Conservation (phyloP, 92 coral and sea anemone genomes). For the Palythoa grandiflora region DNA sequence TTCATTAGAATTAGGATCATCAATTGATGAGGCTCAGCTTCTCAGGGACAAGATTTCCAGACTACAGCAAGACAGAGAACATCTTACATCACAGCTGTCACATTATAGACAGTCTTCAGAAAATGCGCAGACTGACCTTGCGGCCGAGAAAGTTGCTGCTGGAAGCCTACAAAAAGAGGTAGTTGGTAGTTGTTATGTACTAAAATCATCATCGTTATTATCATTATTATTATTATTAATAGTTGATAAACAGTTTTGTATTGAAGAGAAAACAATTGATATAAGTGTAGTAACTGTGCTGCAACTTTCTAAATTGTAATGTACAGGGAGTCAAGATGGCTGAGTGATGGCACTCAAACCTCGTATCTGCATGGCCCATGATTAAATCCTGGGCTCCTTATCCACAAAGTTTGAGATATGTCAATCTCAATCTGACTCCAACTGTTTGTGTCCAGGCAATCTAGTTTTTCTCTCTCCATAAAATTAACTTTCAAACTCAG, state of each 20-base stretch:
- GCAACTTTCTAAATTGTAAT: neutral
- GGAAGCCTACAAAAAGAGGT: conserved; percentile 91
- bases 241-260: too few species aligned
- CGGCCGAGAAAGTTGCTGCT: conserved; percentile 94
- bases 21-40: conserved; percentile 88
- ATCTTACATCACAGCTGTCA: conserved; percentile 81
- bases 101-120: conserved; percentile 92
- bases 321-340: too few species aligned
- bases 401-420: too few species aligned
- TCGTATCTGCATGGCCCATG: too few species aligned
- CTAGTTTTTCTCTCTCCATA: too few species aligned
- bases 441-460: too few species aligned
- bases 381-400: too few species aligned
- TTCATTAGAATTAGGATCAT: conserved; percentile 84
- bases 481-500: too few species aligned
- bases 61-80: conserved; percentile 95
- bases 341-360: too few species aligned
- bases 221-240: too few species aligned
- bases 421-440: too few species aligned
- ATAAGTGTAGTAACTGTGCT: neutral
- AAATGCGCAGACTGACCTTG: conserved; percentile 90
- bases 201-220: too few species aligned
- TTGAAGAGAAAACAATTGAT: neutral
- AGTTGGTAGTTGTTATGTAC: neutral
- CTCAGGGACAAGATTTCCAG: conserved; percentile 90